Base-by-base conservation (phyloP, 1,140 invertebrate species). In the Heterodera schachtii region DNA sequence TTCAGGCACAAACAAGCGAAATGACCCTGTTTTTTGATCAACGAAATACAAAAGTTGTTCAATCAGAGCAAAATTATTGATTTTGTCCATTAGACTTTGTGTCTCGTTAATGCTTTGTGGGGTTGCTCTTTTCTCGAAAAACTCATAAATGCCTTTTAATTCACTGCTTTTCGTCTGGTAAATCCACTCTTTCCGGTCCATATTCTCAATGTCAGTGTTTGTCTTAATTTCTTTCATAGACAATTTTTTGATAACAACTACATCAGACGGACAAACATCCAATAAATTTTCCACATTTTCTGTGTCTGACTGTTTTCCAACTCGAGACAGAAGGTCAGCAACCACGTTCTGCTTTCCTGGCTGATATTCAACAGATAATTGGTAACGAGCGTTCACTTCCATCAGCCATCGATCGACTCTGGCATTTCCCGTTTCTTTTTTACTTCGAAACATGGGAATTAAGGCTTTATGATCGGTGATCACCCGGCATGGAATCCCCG, bases 371-470 rank as follows among this genome's bases (percentile, higher is more conserved):
- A 76, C 75, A 4, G 13, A n/a, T 5, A 76, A 44, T 19, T 76
- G 19, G 46, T 57, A 76, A 1, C 66, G 11, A 16, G 75, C 47
- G 3, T 76, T 76, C 41, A 76, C 16, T 76, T 76, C 75, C 66
- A 76, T 52, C 16, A 76, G 5, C 47, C 47, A 76, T 3, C 75
- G 47, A 21, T 76, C 75, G 5, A 76, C 75, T 57, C 75, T 52
- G 0, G 75, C 13, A 76, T 76, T 76, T 1, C 75, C 75, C 3
- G 75, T 76, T 75, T 76, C 75, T 13, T 71, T 21, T 44, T 76
- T 52, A 16, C 21, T 76, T 8, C 7, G 3, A 8, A 76, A 76
- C 75, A 76, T 76, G 0, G 75, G 75, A 3, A 76, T 21, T 16
- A 76, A 19, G 0, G 75, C 75, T 76, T 71, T 52, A 43, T 76